phyloP scores from a whole-genome alignment of 1,140 invertebrate genomes.

The Monomorium pharaonis region DNA sequence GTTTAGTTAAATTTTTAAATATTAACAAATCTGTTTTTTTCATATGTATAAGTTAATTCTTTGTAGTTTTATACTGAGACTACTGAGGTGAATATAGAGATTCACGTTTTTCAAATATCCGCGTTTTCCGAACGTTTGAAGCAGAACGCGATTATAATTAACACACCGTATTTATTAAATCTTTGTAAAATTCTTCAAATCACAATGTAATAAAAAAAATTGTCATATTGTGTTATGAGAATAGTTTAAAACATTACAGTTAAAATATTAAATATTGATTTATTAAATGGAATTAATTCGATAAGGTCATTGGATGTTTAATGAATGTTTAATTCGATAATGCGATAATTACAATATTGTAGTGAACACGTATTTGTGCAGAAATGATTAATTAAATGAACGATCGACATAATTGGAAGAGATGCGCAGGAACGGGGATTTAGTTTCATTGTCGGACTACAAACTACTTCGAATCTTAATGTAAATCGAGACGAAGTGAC shows the following conservation, averaged over 20 bases:
- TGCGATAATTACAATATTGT: background rate
- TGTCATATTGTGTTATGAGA: background rate
- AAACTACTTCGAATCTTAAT: constrained; percentile 35
- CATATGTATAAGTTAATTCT: background rate
- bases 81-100: background rate
- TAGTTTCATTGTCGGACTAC: constrained; percentile 34
- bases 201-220: background rate
- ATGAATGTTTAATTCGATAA: constrained; percentile 12
- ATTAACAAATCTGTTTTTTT: too few relatives aligned
- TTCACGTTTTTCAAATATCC: background rate
- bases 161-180: background rate
- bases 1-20: too few relatives aligned
- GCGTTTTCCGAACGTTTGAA: background rate
- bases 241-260: background rate
- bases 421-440: background rate
- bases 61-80: background rate
- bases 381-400: constrained; percentile 43
- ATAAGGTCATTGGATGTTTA: background rate
- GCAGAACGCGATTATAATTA: background rate
- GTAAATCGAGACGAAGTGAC: constrained; percentile 18
- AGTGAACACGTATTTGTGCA: background rate
- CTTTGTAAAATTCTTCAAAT: background rate
- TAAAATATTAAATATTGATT: background rate
- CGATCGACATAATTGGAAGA: background rate
- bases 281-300: background rate